Evolutionary conservation across 2,888 invertebrate species (phyloP).

Genomic region (Cristatella mucedo): DNA sequence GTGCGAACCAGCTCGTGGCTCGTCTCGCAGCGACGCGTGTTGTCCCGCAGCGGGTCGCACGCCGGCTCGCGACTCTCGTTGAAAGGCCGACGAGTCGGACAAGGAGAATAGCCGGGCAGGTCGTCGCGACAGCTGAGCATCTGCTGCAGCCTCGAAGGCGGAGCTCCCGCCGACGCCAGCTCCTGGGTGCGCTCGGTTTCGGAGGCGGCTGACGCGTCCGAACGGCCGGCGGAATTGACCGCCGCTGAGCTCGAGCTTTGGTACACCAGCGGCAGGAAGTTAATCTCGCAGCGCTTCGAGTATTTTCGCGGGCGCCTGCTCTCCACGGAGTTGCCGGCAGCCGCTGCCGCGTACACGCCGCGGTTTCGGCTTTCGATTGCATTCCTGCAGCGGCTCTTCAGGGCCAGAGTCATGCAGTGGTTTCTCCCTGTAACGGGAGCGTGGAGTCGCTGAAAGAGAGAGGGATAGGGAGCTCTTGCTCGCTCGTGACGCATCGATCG

Average conservation of each 20-base stretch:
- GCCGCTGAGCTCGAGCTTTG: conserved; percentile 18
- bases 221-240: no score
- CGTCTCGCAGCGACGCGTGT: conserved; percentile 39
- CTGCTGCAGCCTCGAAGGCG: no score
- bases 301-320: conserved; percentile 22
- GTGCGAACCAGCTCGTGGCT: conserved; percentile 34
- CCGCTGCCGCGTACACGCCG: background rate
- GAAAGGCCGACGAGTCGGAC: conserved; percentile 34
- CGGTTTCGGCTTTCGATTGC: conserved; percentile 24
- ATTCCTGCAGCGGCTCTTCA: conserved; percentile 41
- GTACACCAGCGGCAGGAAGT: conserved; percentile 41
- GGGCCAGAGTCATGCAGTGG: conserved; percentile 39
- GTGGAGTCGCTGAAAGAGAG: no score
- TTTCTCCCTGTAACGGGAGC: no score
- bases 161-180: conserved; percentile 2
- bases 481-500: no score
- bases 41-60: conserved; percentile 40
- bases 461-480: no score
- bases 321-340: no score
- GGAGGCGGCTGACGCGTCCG: no score
- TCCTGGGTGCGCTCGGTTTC: no score
- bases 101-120: conserved; percentile 32
- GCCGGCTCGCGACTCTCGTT: conserved; percentile 34
- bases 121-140: conserved; percentile 23
- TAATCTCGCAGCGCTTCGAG: conserved; percentile 39